These are phyloP conservation scores for Brachyistius frenatus DNA, from an alignment of 2,113 vertebrate species.

Conservation along the genomic window DNA sequence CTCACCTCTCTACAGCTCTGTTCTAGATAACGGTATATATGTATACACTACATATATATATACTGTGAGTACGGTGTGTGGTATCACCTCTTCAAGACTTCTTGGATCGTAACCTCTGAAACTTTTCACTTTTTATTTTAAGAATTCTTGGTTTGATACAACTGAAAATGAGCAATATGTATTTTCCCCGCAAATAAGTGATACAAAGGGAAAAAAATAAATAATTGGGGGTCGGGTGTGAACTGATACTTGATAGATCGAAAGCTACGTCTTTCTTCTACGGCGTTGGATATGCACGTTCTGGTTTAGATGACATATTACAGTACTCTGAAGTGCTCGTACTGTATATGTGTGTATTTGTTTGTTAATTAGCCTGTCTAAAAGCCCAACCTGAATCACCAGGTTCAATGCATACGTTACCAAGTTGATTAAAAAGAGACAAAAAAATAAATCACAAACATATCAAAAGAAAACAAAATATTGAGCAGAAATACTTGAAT, in stretches of 20 bases:
- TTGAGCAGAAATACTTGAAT: conserved; percentile 98
- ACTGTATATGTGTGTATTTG: conserved; percentile 66
- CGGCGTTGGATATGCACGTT: conserved; percentile 86
- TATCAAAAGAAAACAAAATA: conserved; percentile 87
- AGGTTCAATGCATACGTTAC: conserved; percentile 80
- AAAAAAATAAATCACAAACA: conserved; percentile 79
- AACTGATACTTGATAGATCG: conserved; percentile 75
- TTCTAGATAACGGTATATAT: conserved; percentile 68
- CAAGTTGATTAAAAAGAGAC: conserved; percentile 71
- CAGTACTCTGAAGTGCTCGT: conserved; percentile 71
- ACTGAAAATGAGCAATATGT: conserved; percentile 83
- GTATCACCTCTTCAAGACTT: conserved; percentile 72
- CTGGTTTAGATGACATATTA: conserved; percentile 67
- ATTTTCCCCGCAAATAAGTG: conserved; percentile 77
- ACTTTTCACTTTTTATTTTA: conserved; percentile 60
- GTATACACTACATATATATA: conserved; percentile 34
- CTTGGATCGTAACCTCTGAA: conserved; percentile 76
- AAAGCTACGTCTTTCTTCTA: conserved; percentile 65
- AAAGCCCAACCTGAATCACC: conserved; percentile 72
- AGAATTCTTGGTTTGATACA: conserved; percentile 68
- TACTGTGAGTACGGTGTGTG: conserved; percentile 61
- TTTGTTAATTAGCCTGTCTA: conserved; percentile 68
- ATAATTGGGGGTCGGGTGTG: conserved; percentile 55
- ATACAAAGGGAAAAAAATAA: conserved; percentile 53
- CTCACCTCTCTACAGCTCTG: conserved; percentile 75